Base-by-base conservation (phyloP, 1,140 invertebrate genomes). In the Diabrotica virgifera region DNA sequence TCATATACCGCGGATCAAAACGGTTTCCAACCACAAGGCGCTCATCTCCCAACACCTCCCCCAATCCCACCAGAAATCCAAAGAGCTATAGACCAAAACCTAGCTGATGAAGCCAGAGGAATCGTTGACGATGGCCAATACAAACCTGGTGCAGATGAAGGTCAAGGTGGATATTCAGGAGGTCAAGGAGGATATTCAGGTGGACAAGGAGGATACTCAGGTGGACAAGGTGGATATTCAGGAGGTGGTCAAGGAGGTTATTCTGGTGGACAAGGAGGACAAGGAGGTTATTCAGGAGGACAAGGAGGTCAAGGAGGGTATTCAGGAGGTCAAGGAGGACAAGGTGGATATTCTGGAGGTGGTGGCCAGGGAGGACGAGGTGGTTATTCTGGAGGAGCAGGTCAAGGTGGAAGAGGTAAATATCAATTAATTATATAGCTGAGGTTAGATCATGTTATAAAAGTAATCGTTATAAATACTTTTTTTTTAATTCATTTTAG, bases 1-100 rank as follows among this genome's bases (percentile, higher is more conserved):
- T 80, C 78, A 9, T 86, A 86, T 69, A 81, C 82, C 35, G 85
- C 85, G 6, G 85, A 85, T 63, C 80, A 82, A 60, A 80, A 82
- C 37, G 85, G 85, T 8, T 86, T 84, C 73, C 79, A 79, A 59
- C 77, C 84, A 5, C 71, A 81, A 53, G 82, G 82, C 8, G 35
- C 69, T 8, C 81, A 82, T 71, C 69, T 85, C 4, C 83, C 83
- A 5, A 82, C 79, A 5, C 80, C 83, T 35, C 83, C 82, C 12
- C 81, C 82, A 52, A 80, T 83, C 5, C 82, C 82, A 5, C 69
- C 64, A 54, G 75, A 71, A 57, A 86, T 86, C 71, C 65, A 81
- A n/a, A 78, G 77, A 52, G 72, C 83, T 6, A 69, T 85, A 13
- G 80, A 84, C 65, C 83, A 79, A 76, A 84, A 75, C 38, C 65